Evolutionary conservation across 2,797 vertebrate genomes (phyloP).

Genomic region (Tympanoctomys barrerae): DNA sequence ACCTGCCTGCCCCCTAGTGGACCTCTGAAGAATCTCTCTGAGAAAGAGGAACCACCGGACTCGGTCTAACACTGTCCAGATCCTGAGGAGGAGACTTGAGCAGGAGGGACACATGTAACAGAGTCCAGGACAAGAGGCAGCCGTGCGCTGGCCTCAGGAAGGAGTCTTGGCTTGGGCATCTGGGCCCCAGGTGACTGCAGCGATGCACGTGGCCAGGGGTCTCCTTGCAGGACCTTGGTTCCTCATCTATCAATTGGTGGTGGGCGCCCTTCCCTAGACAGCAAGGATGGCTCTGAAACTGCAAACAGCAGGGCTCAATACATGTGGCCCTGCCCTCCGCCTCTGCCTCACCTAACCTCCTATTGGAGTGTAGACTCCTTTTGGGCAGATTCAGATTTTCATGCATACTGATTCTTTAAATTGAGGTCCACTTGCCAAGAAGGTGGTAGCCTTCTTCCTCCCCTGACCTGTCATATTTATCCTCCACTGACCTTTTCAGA

Average conservation of each 20-base stretch:
- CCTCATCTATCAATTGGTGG: not conserved
- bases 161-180: rapidly evolving
- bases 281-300: rapidly evolving
- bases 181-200: not conserved
- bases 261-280: not conserved
- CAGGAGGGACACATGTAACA: not conserved
- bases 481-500: not conserved
- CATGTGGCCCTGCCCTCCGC: not conserved
- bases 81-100: not conserved
- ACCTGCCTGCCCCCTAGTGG: conserved; percentile 81
- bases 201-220: no score
- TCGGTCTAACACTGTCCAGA: rapidly evolving
- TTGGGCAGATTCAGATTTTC: not conserved
- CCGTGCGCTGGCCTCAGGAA: rapidly evolving
- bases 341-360: not conserved
- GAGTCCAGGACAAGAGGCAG: not conserved
- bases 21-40: not conserved
- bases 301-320: no score
- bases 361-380: not conserved
- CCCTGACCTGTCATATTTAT: not conserved
- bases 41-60: not conserved
- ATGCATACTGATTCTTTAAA: not conserved
- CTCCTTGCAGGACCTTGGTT: not conserved
- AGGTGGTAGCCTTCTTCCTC: not conserved
- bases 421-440: not conserved